phyloP scores from a whole-genome alignment of 2,113 vertebrate genomes.

The Nothoprocta pentlandii region DNA sequence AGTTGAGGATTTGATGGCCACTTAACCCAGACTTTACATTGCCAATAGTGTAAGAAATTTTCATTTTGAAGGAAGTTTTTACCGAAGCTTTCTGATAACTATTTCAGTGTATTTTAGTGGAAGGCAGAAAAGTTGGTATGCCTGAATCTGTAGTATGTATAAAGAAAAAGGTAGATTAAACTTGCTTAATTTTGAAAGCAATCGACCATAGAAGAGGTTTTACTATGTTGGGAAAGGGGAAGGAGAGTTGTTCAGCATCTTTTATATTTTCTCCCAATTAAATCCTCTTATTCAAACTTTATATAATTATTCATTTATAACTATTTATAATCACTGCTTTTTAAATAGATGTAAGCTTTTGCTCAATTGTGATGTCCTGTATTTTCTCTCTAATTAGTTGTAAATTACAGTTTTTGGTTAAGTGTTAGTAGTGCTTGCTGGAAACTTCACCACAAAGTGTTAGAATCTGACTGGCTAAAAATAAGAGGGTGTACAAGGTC shows the following conservation, averaged over 20 bases:
- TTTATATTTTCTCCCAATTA: not conserved
- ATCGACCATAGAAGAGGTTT: not conserved
- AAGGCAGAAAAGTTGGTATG: not conserved
- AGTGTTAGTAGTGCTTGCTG: not conserved
- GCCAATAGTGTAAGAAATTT: not conserved
- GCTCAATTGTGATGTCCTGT: not conserved
- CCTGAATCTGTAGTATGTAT: not conserved
- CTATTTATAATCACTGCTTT: no score
- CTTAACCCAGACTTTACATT: not conserved
- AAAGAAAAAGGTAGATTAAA: not conserved
- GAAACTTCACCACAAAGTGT: not conserved
- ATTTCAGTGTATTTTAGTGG: not conserved
- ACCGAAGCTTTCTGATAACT: not conserved
- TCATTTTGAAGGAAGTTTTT: not conserved
- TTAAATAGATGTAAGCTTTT: no score
- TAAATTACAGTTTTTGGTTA: not conserved
- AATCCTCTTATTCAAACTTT: not conserved
- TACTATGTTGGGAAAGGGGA: not conserved
- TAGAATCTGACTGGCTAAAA: slow-evolving; percentile 1
- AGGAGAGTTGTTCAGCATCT: not conserved
- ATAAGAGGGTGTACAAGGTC: not conserved
- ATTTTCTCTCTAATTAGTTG: slow-evolving; percentile 5
- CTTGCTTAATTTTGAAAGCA: not conserved
- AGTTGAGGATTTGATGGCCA: not conserved
- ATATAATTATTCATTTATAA: no score